Conservation (phyloP, 2,888 invertebrate genomes). For the Nowickia ferox region DNA sequence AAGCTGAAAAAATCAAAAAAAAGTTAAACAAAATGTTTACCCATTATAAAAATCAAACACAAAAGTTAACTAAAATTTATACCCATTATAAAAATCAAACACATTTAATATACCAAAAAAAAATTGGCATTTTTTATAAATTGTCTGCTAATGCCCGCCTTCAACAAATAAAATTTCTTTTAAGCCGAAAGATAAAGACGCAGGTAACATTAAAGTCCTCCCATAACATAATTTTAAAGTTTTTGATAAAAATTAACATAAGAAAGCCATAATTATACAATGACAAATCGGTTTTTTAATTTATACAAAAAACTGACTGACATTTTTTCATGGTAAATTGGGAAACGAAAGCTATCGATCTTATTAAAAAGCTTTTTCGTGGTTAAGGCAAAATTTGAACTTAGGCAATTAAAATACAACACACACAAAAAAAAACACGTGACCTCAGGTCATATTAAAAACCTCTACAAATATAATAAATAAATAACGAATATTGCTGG, state of each 20-base stretch:
- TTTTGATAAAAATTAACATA: slow-evolving; percentile 2
- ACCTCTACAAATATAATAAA: slow-evolving; percentile 8
- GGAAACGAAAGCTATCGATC: slow-evolving; percentile 37
- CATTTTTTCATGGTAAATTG: slow-evolving; percentile 29
- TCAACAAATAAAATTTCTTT: not conserved
- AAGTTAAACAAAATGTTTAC: too few species aligned
- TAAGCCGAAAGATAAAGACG: not conserved
- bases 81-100: too few species aligned
- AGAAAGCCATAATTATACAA: slow-evolving; percentile 30
- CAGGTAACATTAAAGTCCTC: not conserved
- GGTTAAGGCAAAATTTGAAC: not conserved
- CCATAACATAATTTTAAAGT: slow-evolving; percentile 9
- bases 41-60: too few species aligned
- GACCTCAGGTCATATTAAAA: slow-evolving; percentile 47
- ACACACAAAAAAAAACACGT: slow-evolving; percentile 16
- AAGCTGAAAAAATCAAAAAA: too few species aligned
- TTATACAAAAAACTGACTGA: slow-evolving; percentile 19
- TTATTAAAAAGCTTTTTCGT: not conserved
- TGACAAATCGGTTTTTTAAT: slow-evolving; percentile 37
- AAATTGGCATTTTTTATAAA: too few species aligned
- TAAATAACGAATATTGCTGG: not conserved
- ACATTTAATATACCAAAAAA: too few species aligned
- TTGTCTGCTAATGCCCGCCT: too few species aligned
- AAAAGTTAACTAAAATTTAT: too few species aligned
- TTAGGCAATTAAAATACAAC: not conserved